These are phyloP conservation scores for Littorina saxatilis DNA, from an alignment of 1,140 invertebrate genomes.

Conservation along the genomic window DNA sequence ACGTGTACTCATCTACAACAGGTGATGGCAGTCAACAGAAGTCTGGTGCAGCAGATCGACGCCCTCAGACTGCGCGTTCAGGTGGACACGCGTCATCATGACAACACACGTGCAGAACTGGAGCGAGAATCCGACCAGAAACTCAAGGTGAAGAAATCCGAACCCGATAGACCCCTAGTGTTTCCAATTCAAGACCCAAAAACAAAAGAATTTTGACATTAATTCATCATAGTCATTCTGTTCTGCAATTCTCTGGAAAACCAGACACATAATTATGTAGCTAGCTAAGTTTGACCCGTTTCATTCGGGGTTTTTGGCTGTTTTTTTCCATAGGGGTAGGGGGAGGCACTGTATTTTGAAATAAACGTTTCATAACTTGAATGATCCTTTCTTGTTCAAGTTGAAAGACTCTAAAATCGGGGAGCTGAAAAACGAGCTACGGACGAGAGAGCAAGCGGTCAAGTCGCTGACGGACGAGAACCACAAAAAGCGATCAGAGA, in stretches of 20 bases:
- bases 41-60: constrained; percentile 57
- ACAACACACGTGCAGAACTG: constrained; percentile 43
- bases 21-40: constrained; percentile 52
- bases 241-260: too few species aligned
- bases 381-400: too few species aligned
- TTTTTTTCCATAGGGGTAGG: too few species aligned
- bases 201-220: too few species aligned
- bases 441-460: constrained; percentile 25
- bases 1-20: constrained; percentile 2
- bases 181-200: too few species aligned
- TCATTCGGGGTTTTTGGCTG: too few species aligned
- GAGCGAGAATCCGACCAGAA: constrained; percentile 39
- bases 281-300: too few species aligned
- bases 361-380: too few species aligned
- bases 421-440: constrained; percentile 47
- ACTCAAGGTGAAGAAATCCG: constrained; percentile 43
- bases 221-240: too few species aligned
- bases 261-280: too few species aligned
- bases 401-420: constrained; percentile 44
- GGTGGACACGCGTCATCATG: constrained; percentile 53
- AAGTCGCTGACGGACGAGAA: constrained; percentile 46
- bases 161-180: too few species aligned
- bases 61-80: constrained; percentile 52
- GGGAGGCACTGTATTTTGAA: too few species aligned
- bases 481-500: constrained; percentile 45